Evolutionary conservation across 1,140 invertebrate species (phyloP), one percentile per base, ranked within the genome.

Genomic region (Drosophila azteca): DNA sequence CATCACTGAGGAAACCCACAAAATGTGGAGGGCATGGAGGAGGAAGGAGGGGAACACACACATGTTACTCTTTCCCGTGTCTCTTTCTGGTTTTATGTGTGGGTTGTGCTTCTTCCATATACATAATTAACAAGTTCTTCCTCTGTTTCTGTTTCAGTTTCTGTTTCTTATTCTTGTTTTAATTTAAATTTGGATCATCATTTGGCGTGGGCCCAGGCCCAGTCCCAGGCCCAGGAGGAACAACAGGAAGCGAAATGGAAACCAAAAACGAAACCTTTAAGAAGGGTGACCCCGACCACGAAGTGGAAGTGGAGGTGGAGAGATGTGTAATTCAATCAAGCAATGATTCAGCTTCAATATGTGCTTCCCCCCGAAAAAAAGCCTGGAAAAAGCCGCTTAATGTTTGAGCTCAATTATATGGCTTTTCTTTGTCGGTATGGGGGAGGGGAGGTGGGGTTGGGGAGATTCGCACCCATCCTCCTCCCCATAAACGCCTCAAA

Each of bases 351-450:
- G 58, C 60, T 68, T 64, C 60, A 51, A 55, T 62, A 62, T 64
- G 45, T 31, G 11, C 35, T 11, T 11, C 35, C 54, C 71, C 69
- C 43, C 9, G 9, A 58, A 44, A 53, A 53, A 26, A 53, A 64
- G n/a, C 53, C 46, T 49, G 24, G 24, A 41, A 46, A 82, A 85
- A 85, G 58, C 81, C 61, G 73, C 81, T 85, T 87, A 81, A 82
- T 75, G 73, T 87, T 85, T 67, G 51, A 68, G 82, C 82, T 87
- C 82, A 82, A 85, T 85, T 85, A 85, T 85, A 85, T 85, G 82
- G 82, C 82, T 85, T 84, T 83, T 72, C 31, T 49, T 48, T 59
- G 13, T 44, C 24, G 58, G 17, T 20, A n/a, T n/a, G n/a, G n/a
- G n/a, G n/a, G n/a, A n/a, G n/a, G n/a, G n/a, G n/a, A n/a, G n/a